phyloP scores from a whole-genome alignment of 2,888 invertebrate species.

The Chromoteleia sp. region DNA sequence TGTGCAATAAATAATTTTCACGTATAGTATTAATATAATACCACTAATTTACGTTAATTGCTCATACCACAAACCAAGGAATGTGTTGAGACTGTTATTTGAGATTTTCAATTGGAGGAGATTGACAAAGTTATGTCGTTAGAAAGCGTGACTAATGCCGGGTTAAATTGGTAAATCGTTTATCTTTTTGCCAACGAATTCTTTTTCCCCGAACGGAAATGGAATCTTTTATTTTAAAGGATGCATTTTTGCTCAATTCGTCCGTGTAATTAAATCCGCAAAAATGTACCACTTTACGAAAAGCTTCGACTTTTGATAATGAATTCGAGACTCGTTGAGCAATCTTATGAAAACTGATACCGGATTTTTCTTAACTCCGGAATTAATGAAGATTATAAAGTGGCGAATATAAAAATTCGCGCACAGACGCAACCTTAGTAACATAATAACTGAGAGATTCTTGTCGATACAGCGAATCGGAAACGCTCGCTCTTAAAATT shows the following conservation, averaged over 20 bases:
- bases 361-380: slow-evolving; percentile 2
- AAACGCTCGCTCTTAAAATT: slow-evolving; percentile 19
- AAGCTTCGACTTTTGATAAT: not conserved
- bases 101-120: slow-evolving; percentile 28
- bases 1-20: not conserved
- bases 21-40: not conserved
- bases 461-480: not conserved
- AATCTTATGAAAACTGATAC: slow-evolving; percentile 23
- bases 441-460: slow-evolving; percentile 12
- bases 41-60: slow-evolving; percentile 16
- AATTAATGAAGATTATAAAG: slow-evolving; percentile 33
- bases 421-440: not conserved
- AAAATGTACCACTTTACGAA: not conserved
- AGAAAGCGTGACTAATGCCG: slow-evolving; percentile 49
- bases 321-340: slow-evolving; percentile 4
- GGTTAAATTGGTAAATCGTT: slow-evolving; percentile 33
- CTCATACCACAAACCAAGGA: slow-evolving; percentile 13
- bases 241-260: not conserved
- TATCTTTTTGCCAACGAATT: slow-evolving; percentile 6
- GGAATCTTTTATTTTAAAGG: not conserved
- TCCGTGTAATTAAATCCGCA: not conserved
- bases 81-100: slow-evolving; percentile 28
- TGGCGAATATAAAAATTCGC: slow-evolving; percentile 4
- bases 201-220: not conserved
- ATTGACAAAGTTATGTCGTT: slow-evolving; percentile 49